A percentile compares a stretch with the other conserved stretches of the same genome.
Evolutionary conservation across 2,888 invertebrate species (phyloP).

Genomic region (Limnephilus auricula): DNA sequence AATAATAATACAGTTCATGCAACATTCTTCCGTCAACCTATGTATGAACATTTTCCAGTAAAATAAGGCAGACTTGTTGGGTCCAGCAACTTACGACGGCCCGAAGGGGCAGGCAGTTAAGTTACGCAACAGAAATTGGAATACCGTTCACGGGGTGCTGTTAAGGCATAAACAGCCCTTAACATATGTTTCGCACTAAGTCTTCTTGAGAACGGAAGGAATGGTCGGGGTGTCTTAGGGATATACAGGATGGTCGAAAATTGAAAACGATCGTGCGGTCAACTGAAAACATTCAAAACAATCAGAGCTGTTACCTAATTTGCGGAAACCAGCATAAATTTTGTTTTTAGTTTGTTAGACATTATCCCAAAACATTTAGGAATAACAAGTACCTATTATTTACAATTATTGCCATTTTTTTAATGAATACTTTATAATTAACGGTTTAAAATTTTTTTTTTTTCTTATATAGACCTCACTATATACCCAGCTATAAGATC

Average conservation of each 20-base stretch:
- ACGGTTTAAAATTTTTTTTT: too few relatives aligned
- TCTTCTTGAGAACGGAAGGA: constrained; percentile 32
- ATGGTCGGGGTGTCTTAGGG: not conserved
- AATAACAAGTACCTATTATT: too few relatives aligned
- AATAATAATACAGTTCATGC: not conserved
- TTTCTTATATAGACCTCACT: too few relatives aligned
- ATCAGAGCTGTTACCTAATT: too few relatives aligned
- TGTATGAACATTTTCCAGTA: not conserved
- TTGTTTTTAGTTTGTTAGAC: too few relatives aligned
- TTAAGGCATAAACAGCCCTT: constrained; percentile 63
- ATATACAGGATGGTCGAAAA: not conserved
- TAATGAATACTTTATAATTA: too few relatives aligned
- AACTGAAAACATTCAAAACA: too few relatives aligned
- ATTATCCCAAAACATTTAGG: too few relatives aligned
- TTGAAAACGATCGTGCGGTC: not conserved
- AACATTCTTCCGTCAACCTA: not conserved
- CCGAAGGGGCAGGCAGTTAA: not conserved
- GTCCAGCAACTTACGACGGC: constrained; percentile 10
- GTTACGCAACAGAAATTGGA: constrained; percentile 47
- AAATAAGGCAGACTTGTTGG: not conserved
- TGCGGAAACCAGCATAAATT: too few relatives aligned
- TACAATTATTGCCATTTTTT: too few relatives aligned
- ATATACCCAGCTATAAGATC: too few relatives aligned
- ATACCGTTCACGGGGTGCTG: constrained; percentile 57
- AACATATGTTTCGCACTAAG: constrained; percentile 57